Conservation (phyloP, 1,140 invertebrate genomes). For the Cryptotermes secundus region DNA sequence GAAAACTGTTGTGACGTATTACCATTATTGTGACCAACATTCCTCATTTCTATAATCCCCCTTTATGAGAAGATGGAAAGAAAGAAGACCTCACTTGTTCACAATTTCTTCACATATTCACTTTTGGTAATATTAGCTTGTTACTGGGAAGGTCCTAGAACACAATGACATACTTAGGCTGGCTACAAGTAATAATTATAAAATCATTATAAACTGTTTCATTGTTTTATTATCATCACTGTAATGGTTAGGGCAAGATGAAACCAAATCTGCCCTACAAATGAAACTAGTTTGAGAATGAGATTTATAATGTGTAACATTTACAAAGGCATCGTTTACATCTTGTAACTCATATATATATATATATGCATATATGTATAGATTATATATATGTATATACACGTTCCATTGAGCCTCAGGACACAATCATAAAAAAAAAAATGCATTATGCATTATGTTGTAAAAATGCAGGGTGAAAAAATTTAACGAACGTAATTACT, state of each 20-base stretch:
- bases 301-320: neutral
- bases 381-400: constrained; percentile 1
- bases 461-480: constrained; percentile 7
- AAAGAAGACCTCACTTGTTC: too few species aligned
- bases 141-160: too few species aligned
- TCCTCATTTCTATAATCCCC: too few species aligned
- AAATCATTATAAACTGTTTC: neutral
- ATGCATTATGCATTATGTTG: too few species aligned
- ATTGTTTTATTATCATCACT: neutral
- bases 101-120: too few species aligned
- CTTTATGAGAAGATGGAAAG: too few species aligned
- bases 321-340: constrained; percentile 15
- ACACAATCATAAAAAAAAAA: neutral
- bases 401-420: neutral
- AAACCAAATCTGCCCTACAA: neutral
- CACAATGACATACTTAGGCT: too few species aligned
- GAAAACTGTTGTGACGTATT: too few species aligned
- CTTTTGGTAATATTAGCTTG: too few species aligned
- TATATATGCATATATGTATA: neutral
- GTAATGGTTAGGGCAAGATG: neutral
- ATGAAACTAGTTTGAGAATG: neutral
- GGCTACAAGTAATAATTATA: neutral
- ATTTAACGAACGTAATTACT: neutral
- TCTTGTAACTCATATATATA: neutral
- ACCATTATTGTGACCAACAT: too few species aligned